Conservation (phyloP, 2,888 invertebrate species). For the Leucophenga maculata region DNA sequence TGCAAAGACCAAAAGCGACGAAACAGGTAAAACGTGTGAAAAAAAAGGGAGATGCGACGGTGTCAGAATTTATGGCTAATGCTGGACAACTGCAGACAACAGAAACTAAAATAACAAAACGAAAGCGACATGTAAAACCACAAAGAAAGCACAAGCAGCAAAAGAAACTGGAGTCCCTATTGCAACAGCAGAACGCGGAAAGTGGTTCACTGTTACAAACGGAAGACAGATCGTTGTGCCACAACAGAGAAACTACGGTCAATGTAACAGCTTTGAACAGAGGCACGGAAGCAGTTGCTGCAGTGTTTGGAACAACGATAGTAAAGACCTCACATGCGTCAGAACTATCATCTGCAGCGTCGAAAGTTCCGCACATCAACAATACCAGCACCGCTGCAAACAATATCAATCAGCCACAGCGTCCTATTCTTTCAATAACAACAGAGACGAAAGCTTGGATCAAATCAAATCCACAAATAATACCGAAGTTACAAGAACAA, state of each 20-base stretch:
- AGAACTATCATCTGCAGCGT: background rate
- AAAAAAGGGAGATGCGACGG: too few species aligned
- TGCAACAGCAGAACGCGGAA: background rate
- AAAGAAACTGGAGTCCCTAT: background rate
- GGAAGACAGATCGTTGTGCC: slow-evolving; percentile 29
- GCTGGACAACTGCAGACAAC: background rate
- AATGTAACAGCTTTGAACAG: background rate
- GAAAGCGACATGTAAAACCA: background rate
- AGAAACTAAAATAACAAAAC: background rate
- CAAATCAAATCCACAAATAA: background rate
- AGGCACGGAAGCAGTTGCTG: background rate
- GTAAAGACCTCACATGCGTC: background rate
- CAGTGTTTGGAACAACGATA: background rate
- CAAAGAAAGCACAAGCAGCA: background rate
- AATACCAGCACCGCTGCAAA: background rate
- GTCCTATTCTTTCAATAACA: background rate
- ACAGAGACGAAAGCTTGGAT: background rate
- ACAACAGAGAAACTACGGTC: slow-evolving; percentile 33
- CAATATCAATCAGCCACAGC: background rate
- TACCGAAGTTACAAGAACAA: background rate
- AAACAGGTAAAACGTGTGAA: too few species aligned
- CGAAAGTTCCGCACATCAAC: background rate
- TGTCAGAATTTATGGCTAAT: background rate
- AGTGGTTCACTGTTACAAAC: slow-evolving; percentile 20
- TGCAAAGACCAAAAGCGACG: background rate